phyloP scores from a whole-genome alignment of 2,797 vertebrate genomes.

The Merluccius polli region DNA sequence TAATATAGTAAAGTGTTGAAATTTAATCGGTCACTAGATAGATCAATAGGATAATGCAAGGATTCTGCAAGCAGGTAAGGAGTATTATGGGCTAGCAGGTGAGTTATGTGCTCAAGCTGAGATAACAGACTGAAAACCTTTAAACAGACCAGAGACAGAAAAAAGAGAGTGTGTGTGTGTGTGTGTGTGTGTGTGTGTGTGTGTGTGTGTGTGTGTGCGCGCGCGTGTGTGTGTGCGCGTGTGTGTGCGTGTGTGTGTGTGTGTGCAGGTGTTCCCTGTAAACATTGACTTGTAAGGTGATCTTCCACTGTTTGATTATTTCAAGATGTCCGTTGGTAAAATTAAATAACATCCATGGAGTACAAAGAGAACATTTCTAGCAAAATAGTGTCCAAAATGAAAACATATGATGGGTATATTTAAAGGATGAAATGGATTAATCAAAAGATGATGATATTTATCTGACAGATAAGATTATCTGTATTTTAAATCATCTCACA shows the following conservation, averaged over 20 bases:
- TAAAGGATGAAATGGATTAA: not conserved
- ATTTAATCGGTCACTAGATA: too few relatives aligned
- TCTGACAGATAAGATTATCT: not conserved
- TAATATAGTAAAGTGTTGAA: too few relatives aligned
- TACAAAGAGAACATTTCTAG: not conserved
- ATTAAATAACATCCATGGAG: not conserved
- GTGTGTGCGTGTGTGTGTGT: not conserved
- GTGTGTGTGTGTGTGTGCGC: too few relatives aligned
- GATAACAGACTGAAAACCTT: not conserved
- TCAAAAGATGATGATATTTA: not conserved
- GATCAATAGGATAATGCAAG: not conserved
- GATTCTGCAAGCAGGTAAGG: not conserved
- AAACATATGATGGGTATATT: not conserved
- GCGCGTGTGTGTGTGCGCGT: too few relatives aligned
- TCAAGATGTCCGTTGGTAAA: not conserved
- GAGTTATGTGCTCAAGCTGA: not conserved
- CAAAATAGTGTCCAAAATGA: not conserved
- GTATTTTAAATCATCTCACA: not conserved
- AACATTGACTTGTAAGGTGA: conserved; percentile 55
- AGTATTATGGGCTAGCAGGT: not conserved
- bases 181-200: too few relatives aligned
- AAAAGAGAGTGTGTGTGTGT: too few relatives aligned
- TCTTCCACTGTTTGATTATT: conserved; percentile 7
- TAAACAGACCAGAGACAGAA: not conserved
- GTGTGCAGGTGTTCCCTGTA: not conserved